Percentiles rank a stretch among this genome's conserved stretches.
phyloP scores from a whole-genome alignment of 2,797 vertebrate species.

The Lutjanus argentimaculatus region DNA sequence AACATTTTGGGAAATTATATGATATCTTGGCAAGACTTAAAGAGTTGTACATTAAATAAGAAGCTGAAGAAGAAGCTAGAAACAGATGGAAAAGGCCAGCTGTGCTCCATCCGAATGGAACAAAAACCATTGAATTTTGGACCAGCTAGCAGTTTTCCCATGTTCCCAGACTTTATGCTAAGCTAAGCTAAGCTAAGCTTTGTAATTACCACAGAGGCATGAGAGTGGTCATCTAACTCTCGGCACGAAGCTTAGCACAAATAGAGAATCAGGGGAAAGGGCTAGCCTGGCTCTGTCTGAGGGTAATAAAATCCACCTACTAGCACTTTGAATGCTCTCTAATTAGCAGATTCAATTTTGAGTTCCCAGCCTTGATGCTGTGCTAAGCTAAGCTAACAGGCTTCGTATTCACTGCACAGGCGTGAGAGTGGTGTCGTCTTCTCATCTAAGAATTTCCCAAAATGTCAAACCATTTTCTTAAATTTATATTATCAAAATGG shows the following conservation, averaged over 20 bases:
- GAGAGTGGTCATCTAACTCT: not conserved
- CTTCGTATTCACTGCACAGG: not conserved
- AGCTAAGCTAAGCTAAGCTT: conserved; percentile 23
- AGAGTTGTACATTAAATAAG: not conserved
- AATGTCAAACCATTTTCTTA: conserved; percentile 19
- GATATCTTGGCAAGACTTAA: not conserved
- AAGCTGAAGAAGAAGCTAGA: no score
- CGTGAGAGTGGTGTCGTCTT: not conserved
- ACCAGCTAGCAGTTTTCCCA: not conserved
- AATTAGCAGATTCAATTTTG: no score
- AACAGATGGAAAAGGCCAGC: no score
- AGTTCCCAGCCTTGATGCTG: not conserved
- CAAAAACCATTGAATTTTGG: no score
- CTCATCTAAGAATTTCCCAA: conserved; percentile 12
- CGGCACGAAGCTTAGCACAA: not conserved
- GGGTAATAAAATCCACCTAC: no score
- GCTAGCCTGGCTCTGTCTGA: no score
- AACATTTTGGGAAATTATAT: conserved; percentile 14
- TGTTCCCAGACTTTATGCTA: conserved; percentile 1
- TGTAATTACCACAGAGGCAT: not conserved
- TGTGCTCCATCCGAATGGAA: no score
- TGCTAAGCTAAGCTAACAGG: conserved; percentile 23
- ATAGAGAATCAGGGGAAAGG: no score
- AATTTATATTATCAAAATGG: not conserved
- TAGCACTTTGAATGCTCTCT: no score